Base-by-base conservation (phyloP, 2,888 invertebrate genomes). In the Alitta virens region DNA sequence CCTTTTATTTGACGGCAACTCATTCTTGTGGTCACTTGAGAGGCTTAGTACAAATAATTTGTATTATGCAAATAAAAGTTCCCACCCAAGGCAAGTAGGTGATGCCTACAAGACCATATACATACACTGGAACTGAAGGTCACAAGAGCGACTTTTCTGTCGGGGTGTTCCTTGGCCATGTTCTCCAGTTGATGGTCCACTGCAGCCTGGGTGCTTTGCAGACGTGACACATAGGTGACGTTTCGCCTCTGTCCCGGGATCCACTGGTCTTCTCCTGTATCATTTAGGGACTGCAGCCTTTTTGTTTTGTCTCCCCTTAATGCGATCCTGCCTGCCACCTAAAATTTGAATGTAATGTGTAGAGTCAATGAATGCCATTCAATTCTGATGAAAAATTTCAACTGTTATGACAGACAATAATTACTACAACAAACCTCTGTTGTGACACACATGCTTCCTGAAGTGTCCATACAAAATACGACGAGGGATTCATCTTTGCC, bases 381-480 rank as follows among this genome's bases (percentile, higher is more conserved):
- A n/a, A n/a, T n/a, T n/a, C n/a, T n/a, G n/a, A n/a, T n/a, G n/a
- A n/a, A n/a, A n/a, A n/a, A n/a, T n/a, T n/a, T n/a, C n/a, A n/a
- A n/a, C n/a, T n/a, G n/a, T 33, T 5, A 12, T 33, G 33, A 33
- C 33, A 33, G 5, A 5, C 33, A 33, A 33, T n/a, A n/a, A n/a
- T n/a, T n/a, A n/a, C n/a, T n/a, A n/a, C n/a, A 40, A 24, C 59
- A 18, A 56, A 79, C 79, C 75, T 76, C 75, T 26, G 77, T 75
- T 7, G 78, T 78, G 33, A 78, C 76, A 70, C 78, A 76, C 80
- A 81, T 81, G 66, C 79, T 80, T 25, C 80, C 79, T 12, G 79
- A 79, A n/a, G 74, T 72, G 65, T 81, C 81, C 2, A 81, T 69
- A 71, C 78, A 77, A 68, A 80, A 81, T n/a, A 80, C 64, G 54